Evolutionary conservation across 2,797 vertebrate genomes (phyloP).

Genomic region (Enteromius unitaeniatus): DNA sequence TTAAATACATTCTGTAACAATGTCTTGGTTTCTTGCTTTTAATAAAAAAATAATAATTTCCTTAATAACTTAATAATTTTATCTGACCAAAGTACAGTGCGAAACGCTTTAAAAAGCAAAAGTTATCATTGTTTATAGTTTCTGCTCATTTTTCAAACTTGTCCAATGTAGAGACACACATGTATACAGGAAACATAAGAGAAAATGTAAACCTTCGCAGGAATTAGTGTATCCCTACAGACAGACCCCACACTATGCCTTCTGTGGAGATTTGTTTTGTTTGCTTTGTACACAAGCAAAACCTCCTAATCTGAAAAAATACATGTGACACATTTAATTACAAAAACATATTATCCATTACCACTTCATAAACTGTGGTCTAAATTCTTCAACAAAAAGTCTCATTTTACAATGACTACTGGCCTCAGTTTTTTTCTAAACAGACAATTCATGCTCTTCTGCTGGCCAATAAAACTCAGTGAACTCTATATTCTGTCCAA

Average conservation of each 20-base stretch:
- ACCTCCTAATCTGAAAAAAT: constrained; percentile 18
- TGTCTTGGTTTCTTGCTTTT: not conserved
- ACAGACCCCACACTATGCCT: constrained; percentile 9
- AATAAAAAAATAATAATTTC: not conserved
- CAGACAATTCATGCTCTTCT: constrained; percentile 7
- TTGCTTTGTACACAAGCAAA: constrained; percentile 1
- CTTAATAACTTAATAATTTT: not conserved
- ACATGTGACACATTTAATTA: constrained; percentile 18
- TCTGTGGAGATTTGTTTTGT: not conserved
- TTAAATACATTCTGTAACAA: not conserved
- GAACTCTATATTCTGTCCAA: constrained; percentile 6
- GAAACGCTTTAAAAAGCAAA: not conserved
- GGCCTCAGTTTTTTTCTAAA: not conserved
- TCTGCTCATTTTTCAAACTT: not conserved
- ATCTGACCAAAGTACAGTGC: not conserved
- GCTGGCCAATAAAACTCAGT: constrained; percentile 10
- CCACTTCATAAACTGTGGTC: not conserved
- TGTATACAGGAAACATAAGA: constrained; percentile 2
- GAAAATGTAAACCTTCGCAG: not conserved
- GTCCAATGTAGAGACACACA: not conserved
- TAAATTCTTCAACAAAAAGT: not conserved
- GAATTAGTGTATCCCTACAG: not conserved
- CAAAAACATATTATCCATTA: constrained; percentile 6
- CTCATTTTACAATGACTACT: not conserved
- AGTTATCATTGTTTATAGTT: not conserved